Conservation (phyloP, 23 tunicate genomes). For the Clavelina lepadiformis region DNA sequence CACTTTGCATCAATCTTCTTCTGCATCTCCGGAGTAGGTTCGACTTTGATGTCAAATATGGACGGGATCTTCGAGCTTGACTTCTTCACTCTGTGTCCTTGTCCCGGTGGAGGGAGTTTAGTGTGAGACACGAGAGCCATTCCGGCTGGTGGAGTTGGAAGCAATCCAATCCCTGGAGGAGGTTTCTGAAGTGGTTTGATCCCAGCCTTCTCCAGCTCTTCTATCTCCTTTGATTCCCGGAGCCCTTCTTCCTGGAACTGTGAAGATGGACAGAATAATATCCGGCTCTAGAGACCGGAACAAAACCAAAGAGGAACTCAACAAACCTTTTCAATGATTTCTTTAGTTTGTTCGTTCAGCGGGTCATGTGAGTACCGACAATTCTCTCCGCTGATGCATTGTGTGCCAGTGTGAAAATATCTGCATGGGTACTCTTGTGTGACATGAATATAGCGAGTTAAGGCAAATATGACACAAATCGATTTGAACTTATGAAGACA, state of each 20-base stretch:
- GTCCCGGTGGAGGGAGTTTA: background rate
- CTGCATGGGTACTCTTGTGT: conserved; percentile 89
- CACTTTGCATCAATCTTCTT: conserved; percentile 66
- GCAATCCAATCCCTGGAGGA: conserved; percentile 79
- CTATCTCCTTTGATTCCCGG: conserved; percentile 70
- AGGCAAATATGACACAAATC: no score
- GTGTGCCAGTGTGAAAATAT: conserved; percentile 70
- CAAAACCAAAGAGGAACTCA: background rate
- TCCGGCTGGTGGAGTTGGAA: conserved; percentile 59
- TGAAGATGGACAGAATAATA: background rate
- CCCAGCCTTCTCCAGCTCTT: conserved; percentile 71
- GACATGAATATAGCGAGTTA: conserved; percentile 3
- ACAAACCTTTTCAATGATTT: conserved; percentile 21
- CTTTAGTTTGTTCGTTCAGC: conserved; percentile 39
- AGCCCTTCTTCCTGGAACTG: conserved; percentile 59
- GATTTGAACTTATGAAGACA: no score
- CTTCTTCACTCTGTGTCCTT: background rate
- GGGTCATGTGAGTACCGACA: conserved; percentile 80
- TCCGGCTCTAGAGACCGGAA: background rate
- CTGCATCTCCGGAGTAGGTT: conserved; percentile 61
- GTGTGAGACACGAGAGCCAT: background rate
- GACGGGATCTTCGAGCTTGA: conserved; percentile 51
- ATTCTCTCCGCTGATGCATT: conserved; percentile 49
- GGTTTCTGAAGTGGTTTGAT: conserved; percentile 69
- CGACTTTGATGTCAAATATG: conserved; percentile 54